phyloP scores from a whole-genome alignment of 1,140 invertebrate genomes.

The Tyrophagus putrescentiae region DNA sequence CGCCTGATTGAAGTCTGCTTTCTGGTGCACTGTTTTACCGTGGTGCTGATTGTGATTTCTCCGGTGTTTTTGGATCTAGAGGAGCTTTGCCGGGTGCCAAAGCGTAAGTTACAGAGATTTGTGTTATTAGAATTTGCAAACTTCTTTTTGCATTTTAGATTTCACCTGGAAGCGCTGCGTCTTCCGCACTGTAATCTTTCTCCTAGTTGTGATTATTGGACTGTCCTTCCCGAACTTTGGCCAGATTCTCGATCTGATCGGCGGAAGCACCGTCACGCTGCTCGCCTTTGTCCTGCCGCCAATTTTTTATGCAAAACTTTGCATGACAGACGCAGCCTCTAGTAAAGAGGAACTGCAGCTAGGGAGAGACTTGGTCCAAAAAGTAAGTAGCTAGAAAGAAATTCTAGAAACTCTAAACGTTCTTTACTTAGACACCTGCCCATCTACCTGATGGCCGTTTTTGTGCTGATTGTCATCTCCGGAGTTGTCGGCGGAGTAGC shows the following conservation, averaged over 20 bases:
- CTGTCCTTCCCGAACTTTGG: constrained; percentile 72
- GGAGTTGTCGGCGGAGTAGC: constrained; percentile 44
- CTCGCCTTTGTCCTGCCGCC: constrained; percentile 72
- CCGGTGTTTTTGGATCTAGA: constrained; percentile 53
- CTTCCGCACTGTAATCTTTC: constrained; percentile 51
- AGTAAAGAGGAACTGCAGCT: constrained; percentile 28
- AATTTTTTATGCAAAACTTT: constrained; percentile 40
- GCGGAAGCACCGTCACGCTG: constrained; percentile 63
- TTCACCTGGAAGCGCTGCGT: constrained; percentile 60
- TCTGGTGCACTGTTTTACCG: constrained; percentile 44
- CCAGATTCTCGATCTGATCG: constrained; percentile 70
- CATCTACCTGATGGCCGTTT: constrained; percentile 35
- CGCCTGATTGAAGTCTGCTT: constrained; percentile 44
- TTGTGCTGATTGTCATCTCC: constrained; percentile 44
- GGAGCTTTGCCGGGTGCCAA: constrained; percentile 46
- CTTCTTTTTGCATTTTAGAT: constrained; percentile 40
- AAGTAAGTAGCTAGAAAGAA: not conserved
- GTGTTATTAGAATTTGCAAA: too few species aligned
- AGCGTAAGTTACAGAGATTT: constrained; percentile 44
- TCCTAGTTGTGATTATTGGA: constrained; percentile 54
- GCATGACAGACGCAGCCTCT: constrained; percentile 21
- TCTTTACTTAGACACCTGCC: constrained; percentile 29
- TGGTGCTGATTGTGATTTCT: constrained; percentile 50
- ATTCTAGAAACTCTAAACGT: not conserved
- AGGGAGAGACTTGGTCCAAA: not conserved